Base-by-base conservation (phyloP, 1,140 invertebrate species). In the Pseudomyrmex flavicornis region DNA sequence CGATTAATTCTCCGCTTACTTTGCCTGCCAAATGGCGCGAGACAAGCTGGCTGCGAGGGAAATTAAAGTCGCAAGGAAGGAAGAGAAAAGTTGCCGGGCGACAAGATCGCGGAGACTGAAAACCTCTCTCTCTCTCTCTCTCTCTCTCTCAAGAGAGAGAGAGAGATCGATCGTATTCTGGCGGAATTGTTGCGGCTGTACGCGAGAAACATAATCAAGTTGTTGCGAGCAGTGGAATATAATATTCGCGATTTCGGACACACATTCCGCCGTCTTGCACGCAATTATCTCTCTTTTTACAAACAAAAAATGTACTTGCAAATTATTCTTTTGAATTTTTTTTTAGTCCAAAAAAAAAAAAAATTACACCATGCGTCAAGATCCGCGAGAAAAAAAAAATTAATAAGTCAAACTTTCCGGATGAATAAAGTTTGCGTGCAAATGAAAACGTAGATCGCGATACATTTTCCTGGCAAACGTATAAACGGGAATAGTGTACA, bases 1-100 rank as follows among this genome's bases (percentile, higher is more conserved):
- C 91, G 91, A 92, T 92, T 92, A 92, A 93, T 92, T 91, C 91
- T 88, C 85, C 89, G 89, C 90, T 91, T 91, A 91, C 91, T 92
- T 91, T 90, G 85, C 80, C 87, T 75, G 85, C 74, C 83, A 91
- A 93, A 92, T 91, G 89, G 87, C 86, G 90, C 87, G 80, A 73
- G 86, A 77, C 88, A 76, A 76, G 74, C 76, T 48, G 52, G 22
- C 65, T 86, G 62, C 63, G 79, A 89, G 75, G 84, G 56, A 89
- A 88, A 91, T 91, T 90, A 87, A 89, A 73, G 68, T 69, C 74
- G 56, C 17, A 2, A 26, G 3, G 35, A 13, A 50, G 4, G 9
- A 17, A 56, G 87, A 84, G 86, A 87, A 84, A 70, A 73, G 26
- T 65, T 20, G 13, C 15, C 52, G 20, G 48, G 52, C 13, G 15